A percentile compares a stretch with the other conserved stretches of the same genome.
Conservation (phyloP, 37 sponge, comb jelly and placozoan species). For the Haliclona indistincta region DNA sequence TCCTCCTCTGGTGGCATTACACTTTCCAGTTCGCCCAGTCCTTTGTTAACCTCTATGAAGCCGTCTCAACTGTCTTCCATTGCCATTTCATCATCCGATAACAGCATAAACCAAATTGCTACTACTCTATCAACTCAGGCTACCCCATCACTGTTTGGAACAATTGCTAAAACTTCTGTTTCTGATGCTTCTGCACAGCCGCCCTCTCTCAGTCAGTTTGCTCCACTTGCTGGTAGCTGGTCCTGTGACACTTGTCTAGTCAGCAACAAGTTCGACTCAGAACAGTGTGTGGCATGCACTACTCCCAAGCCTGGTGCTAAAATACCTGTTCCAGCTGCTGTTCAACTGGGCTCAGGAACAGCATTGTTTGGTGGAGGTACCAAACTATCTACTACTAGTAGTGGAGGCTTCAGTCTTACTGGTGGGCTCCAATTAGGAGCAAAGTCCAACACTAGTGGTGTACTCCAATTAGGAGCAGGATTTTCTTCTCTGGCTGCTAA, state of each 20-base stretch:
- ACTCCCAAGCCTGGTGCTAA: conserved; percentile 29
- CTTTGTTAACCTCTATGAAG: no score
- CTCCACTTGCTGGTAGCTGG: conserved; percentile 52
- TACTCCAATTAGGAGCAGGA: not conserved
- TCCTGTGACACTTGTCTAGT: conserved; percentile 62
- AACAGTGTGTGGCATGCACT: conserved; percentile 53
- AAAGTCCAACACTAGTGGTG: not conserved
- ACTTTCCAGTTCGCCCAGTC: no score
- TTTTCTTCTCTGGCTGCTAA: not conserved
- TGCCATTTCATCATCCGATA: no score
- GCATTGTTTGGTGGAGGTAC: not conserved
- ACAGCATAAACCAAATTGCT: no score
- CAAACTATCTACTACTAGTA: no score
- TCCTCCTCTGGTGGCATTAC: no score
- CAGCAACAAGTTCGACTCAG: conserved; percentile 18
- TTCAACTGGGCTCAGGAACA: not conserved
- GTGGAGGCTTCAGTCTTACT: no score
- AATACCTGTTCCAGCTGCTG: not conserved
- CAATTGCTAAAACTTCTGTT: not conserved
- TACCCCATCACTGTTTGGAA: not conserved
- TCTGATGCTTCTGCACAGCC: not conserved
- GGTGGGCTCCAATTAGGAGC: not conserved
- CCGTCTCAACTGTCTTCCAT: no score
- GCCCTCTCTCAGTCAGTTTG: conserved; percentile 25
- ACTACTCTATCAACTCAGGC: not conserved